These are phyloP conservation scores for Scortum barcoo DNA, from an alignment of 2,113 vertebrate genomes.

Conservation along the genomic window DNA sequence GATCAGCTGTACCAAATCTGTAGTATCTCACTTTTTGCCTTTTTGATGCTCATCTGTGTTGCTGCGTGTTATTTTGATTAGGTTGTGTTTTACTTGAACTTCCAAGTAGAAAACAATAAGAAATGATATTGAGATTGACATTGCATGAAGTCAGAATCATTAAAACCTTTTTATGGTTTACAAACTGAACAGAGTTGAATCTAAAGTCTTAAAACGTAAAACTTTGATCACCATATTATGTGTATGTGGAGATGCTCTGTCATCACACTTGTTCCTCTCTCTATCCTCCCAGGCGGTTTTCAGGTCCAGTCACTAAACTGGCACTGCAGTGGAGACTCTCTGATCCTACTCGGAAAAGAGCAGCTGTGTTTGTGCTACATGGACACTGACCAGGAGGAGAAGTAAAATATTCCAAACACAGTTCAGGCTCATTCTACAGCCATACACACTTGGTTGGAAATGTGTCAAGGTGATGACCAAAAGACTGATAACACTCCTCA, in stretches of 20 bases:
- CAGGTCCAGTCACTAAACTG: slow-evolving; percentile 90
- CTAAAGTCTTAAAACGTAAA: too few relatives aligned
- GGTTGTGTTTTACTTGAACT: neutral
- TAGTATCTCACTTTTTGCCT: neutral
- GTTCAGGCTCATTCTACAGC: neutral
- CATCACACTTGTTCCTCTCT: neutral
- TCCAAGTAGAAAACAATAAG: neutral
- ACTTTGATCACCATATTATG: neutral
- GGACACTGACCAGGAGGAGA: slow-evolving; percentile 79
- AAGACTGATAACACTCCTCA: slow-evolving; percentile 33
- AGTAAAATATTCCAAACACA: slow-evolving; percentile 32
- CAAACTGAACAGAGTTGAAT: neutral
- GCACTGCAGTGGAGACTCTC: slow-evolving; percentile 87
- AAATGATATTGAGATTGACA: too few relatives aligned
- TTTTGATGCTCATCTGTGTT: neutral
- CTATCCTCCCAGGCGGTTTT: slow-evolving; percentile 86
- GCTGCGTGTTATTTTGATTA: neutral
- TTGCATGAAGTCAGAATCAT: neutral
- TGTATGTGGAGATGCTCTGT: neutral
- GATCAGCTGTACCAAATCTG: neutral
- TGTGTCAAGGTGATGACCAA: neutral
- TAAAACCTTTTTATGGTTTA: neutral
- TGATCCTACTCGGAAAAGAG: slow-evolving; percentile 92
- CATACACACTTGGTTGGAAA: neutral
- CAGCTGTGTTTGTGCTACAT: slow-evolving; percentile 94